Percentiles rank a stretch among this genome's conserved stretches.
phyloP scores from a whole-genome alignment of 2,797 vertebrate genomes.

The Sphenodon punctatus region DNA sequence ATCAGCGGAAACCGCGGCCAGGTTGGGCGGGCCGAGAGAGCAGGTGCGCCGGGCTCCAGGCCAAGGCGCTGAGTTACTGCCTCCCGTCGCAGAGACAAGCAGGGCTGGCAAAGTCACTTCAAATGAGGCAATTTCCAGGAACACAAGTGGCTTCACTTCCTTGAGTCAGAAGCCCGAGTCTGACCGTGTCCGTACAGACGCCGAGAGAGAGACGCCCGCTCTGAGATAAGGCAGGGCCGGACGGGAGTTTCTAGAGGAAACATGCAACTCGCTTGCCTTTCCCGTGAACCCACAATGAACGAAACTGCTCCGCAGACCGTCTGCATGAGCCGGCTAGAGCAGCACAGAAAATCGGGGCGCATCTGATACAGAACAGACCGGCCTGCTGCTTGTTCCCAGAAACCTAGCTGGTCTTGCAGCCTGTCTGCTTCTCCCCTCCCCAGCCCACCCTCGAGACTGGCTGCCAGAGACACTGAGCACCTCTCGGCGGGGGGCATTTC shows the following conservation, averaged over 20 bases:
- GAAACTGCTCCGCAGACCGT: neutral
- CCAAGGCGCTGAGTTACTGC: neutral
- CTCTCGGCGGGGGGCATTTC: no score
- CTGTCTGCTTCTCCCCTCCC: no score
- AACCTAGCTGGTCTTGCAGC: no score
- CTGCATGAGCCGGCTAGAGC: fast-evolving
- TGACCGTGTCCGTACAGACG: no score
- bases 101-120: neutral
- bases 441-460: no score
- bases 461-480: no score
- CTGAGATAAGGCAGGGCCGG: neutral
- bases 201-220: neutral
- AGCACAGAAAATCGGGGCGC: no score
- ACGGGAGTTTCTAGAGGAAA: neutral
- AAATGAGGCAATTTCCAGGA: neutral
- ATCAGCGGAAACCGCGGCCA: neutral
- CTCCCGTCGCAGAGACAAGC: neutral
- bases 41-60: neutral
- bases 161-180: slow-evolving; percentile 34
- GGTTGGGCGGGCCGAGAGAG: neutral
- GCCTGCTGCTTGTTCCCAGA: no score
- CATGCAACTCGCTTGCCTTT: fast-evolving
- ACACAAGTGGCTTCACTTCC: neutral
- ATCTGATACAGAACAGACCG: no score
- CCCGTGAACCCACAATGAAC: neutral